Evolutionary conservation across 2,113 vertebrate species (phyloP).

Genomic region (Ailurus styani): DNA sequence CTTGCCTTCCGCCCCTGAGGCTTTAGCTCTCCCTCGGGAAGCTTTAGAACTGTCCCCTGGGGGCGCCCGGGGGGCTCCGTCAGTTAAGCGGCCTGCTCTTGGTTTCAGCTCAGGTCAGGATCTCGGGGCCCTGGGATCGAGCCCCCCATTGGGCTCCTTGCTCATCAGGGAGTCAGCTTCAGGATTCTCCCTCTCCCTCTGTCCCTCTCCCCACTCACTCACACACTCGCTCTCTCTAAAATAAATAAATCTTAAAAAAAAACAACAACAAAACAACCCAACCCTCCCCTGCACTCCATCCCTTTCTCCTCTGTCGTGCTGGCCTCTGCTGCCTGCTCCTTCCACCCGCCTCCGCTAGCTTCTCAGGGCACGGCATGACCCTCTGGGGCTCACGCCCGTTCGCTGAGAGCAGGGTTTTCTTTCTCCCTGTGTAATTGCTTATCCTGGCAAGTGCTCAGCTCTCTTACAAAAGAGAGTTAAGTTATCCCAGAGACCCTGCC

Average conservation of each 20-base stretch:
- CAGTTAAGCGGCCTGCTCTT: not conserved
- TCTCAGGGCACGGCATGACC: rapidly evolving
- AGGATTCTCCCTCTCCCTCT: not conserved
- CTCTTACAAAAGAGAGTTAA: not conserved
- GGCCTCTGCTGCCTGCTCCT: not conserved
- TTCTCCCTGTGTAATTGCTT: not conserved
- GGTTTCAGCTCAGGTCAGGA: not conserved
- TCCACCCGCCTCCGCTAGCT: not conserved
- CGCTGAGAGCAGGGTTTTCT: not conserved
- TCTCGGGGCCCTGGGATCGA: not conserved
- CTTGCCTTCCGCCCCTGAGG: not conserved
- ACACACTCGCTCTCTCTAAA: not conserved
- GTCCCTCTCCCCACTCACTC: not conserved
- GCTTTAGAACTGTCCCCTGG: rapidly evolving
- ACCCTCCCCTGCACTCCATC: too few species aligned
- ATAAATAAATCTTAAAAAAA: not conserved
- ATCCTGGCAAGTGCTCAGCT: not conserved
- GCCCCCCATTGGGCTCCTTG: not conserved
- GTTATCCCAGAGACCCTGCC: not conserved
- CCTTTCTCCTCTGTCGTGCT: not conserved
- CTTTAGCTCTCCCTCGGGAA: not conserved
- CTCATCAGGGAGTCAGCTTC: not conserved
- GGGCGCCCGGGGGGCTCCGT: not conserved
- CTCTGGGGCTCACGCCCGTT: rapidly evolving
- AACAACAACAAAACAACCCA: not conserved